Evolutionary conservation across 2,797 vertebrate species (phyloP).

Genomic region (Tragopan temminckii): DNA sequence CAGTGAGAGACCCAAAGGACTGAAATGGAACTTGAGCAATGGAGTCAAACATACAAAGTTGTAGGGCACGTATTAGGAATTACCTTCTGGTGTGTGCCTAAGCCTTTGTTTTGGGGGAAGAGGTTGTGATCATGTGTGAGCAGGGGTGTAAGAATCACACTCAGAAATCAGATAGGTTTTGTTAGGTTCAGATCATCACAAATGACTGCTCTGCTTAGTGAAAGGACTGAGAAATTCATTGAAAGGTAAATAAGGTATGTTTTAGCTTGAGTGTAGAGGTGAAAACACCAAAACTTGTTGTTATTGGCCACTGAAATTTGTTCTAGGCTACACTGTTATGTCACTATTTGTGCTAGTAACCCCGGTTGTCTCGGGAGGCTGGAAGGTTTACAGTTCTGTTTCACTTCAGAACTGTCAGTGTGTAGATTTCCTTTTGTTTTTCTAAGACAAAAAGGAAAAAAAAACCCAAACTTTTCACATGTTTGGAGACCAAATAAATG

Average conservation of each 20-base stretch:
- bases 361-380: not conserved
- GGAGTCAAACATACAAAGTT: not conserved
- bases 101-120: not conserved
- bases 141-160: not conserved
- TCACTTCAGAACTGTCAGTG: not conserved
- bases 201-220: not conserved
- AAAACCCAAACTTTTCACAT: not conserved
- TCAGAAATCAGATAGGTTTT: not conserved
- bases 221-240: not conserved
- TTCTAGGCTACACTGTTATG: not conserved
- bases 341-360: not conserved
- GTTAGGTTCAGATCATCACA: not conserved
- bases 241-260: not conserved
- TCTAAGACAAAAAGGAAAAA: not conserved
- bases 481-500: not conserved
- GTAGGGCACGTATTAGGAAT: accelerated
- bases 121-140: not conserved
- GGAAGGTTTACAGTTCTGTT: not conserved
- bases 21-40: not conserved
- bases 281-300: not conserved
- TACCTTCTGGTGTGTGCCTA: not conserved
- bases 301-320: not conserved
- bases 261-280: not conserved
- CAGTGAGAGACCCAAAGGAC: not conserved
- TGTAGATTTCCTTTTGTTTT: not conserved